Conservation (phyloP, 35 echinoderm and acorn worm species). For the Lytechinus variegatus region DNA sequence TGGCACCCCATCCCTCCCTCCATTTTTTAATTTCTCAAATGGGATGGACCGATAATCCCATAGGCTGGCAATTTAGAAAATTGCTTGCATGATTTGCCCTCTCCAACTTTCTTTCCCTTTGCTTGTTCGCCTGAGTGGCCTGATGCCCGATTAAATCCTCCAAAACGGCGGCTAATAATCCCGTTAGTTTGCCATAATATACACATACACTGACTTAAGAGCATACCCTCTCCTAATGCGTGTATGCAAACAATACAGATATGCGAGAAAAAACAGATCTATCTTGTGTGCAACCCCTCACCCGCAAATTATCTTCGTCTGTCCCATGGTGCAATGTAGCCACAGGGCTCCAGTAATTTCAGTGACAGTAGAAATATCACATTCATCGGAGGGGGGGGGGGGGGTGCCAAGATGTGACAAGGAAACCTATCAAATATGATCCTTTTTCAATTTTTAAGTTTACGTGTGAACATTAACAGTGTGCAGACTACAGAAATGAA, state of each 20-base stretch:
- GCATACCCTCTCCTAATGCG: conserved; percentile 27
- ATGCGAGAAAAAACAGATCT: not conserved
- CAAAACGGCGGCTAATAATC: conserved; percentile 48
- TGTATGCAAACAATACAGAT: conserved; percentile 35
- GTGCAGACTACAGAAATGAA: not conserved
- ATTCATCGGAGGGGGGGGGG: not conserved
- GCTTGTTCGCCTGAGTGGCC: conserved; percentile 37
- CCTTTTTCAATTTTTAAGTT: not conserved
- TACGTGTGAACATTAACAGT: not conserved
- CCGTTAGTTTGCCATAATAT: conserved; percentile 39
- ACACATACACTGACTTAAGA: conserved; percentile 22
- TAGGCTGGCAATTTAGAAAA: conserved; percentile 57
- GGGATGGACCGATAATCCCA: conserved; percentile 53
- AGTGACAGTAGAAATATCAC: conserved; percentile 3
- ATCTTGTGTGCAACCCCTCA: conserved; percentile 8
- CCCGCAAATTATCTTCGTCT: not conserved
- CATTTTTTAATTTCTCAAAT: conserved; percentile 56
- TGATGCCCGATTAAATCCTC: conserved; percentile 55
- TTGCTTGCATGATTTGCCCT: conserved; percentile 56
- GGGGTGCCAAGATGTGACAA: not conserved
- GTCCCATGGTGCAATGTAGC: not conserved
- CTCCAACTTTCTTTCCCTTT: conserved; percentile 29
- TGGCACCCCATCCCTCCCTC: not conserved
- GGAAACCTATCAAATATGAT: not conserved
- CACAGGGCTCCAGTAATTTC: not conserved